phyloP scores from a whole-genome alignment of 2,888 invertebrate species.

The Pinctada fucata region DNA sequence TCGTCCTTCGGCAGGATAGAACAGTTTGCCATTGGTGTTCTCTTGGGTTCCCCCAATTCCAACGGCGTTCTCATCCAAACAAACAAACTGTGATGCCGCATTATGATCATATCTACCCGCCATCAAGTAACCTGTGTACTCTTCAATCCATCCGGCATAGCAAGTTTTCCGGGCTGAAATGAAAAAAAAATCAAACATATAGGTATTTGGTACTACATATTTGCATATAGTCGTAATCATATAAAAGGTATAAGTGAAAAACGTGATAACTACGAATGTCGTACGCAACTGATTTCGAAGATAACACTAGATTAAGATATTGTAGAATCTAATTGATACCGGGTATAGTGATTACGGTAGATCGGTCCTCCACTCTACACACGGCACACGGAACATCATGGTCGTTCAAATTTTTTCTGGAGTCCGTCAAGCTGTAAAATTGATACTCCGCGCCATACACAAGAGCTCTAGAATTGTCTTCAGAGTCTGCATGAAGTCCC shows the following conservation, averaged over 20 bases:
- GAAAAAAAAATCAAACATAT: background rate
- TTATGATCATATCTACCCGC: conserved; percentile 30
- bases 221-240: too few species aligned
- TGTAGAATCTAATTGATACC: background rate
- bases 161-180: conserved; percentile 35
- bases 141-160: conserved; percentile 47
- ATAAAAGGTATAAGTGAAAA: too few species aligned
- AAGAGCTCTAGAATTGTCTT: background rate
- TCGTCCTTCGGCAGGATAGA: conserved; percentile 44
- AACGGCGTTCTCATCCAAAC: conserved; percentile 50
- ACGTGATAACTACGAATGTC: too few species aligned
- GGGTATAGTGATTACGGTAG: conserved; percentile 37
- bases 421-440: background rate
- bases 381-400: conserved; percentile 23
- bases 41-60: conserved; percentile 21
- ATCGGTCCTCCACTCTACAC: background rate
- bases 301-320: too few species aligned
- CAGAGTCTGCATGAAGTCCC: background rate
- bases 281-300: too few species aligned
- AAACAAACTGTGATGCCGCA: conserved; percentile 35
- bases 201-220: too few species aligned
- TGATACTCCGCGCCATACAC: conserved; percentile 39
- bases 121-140: conserved; percentile 55
- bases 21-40: conserved; percentile 38
- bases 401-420: background rate